A percentile compares a stretch with the other conserved stretches of the same genome.
phyloP scores from a whole-genome alignment of 2,113 vertebrate species.

The Takifugu bimaculatus region DNA sequence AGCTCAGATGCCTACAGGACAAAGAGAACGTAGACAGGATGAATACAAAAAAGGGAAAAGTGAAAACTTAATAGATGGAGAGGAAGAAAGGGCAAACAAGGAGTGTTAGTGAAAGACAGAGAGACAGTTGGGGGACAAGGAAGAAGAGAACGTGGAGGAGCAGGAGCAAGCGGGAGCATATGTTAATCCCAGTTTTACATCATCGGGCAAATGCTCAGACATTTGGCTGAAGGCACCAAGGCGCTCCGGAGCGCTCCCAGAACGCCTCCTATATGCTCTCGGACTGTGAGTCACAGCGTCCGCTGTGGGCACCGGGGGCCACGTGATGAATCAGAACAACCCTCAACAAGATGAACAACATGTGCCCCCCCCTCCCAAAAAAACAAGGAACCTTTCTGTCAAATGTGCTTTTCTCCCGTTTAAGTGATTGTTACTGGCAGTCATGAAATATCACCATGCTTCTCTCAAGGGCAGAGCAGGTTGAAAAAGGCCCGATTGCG shows the following conservation, averaged over 20 bases:
- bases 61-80: constrained; percentile 24
- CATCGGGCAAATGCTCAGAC: constrained; percentile 52
- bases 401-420: constrained; percentile 37
- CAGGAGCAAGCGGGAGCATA: constrained; percentile 32
- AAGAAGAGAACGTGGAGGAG: constrained; percentile 19
- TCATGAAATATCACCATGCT: constrained; percentile 26
- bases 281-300: constrained; percentile 52
- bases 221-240: constrained; percentile 49
- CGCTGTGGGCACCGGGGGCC: constrained; percentile 36
- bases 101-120: constrained; percentile 27
- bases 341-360: not conserved
- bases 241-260: constrained; percentile 24
- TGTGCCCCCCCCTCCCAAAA: constrained; percentile 53
- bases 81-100: constrained; percentile 11
- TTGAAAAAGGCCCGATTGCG: constrained; percentile 36
- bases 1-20: constrained; percentile 82
- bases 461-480: constrained; percentile 26
- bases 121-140: constrained; percentile 43
- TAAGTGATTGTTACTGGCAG: constrained; percentile 46
- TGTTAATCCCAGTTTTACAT: constrained; percentile 66
- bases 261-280: constrained; percentile 47
- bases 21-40: constrained; percentile 15
- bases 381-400: constrained; percentile 39
- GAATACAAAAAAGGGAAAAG: constrained; percentile 6
- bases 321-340: constrained; percentile 41